phyloP scores from a whole-genome alignment of 2,797 vertebrate species.

The Eremophila alpestris region DNA sequence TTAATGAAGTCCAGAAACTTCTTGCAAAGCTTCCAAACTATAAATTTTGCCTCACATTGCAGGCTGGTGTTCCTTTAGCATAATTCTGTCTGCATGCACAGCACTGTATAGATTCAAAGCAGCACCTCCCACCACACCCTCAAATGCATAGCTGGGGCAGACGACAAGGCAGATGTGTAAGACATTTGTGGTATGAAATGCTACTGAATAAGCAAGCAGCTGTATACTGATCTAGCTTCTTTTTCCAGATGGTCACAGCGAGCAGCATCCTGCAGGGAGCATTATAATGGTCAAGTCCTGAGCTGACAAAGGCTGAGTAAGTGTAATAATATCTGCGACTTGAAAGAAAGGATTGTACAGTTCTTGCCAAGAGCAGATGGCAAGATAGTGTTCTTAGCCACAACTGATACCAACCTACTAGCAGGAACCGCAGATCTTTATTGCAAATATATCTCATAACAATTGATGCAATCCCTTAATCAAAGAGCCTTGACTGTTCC shows the following conservation, averaged over 20 bases:
- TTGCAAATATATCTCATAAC: constrained; percentile 37
- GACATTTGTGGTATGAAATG: constrained; percentile 22
- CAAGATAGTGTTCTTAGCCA: constrained; percentile 49
- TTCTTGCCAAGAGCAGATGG: constrained; percentile 58
- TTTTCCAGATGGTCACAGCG: constrained; percentile 36
- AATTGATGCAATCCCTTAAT: constrained; percentile 49
- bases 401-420: not conserved
- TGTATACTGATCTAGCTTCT: constrained; percentile 3
- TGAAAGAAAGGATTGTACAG: constrained; percentile 51
- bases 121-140: not conserved
- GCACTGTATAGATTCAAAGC: not conserved
- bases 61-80: not conserved
- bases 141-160: not conserved
- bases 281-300: constrained; percentile 42
- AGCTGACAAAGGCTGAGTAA: constrained; percentile 61
- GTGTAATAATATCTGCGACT: constrained; percentile 62
- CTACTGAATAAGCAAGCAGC: constrained; percentile 49
- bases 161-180: not conserved
- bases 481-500: constrained; percentile 43
- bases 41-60: not conserved
- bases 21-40: not conserved
- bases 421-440: constrained; percentile 52
- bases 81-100: not conserved
- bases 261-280: constrained; percentile 53
- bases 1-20: not conserved